These are phyloP conservation scores for Melanitta fusca DNA, from an alignment of 2,797 vertebrate species.

Conservation along the genomic window DNA sequence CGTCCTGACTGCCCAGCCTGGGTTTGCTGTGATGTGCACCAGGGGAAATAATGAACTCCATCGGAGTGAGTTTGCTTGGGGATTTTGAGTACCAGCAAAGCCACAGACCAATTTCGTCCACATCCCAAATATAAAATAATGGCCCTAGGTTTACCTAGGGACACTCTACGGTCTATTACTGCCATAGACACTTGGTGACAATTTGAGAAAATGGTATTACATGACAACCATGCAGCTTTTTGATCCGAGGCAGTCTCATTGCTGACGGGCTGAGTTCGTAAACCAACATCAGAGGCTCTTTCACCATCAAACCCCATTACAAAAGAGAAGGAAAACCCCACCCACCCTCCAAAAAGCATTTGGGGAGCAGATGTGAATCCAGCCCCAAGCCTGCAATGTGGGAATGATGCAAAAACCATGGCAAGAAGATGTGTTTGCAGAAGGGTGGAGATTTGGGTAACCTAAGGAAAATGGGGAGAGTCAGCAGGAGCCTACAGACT, in stretches of 20 bases:
- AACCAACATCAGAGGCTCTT: conserved; percentile 34
- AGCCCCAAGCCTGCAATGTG: background rate
- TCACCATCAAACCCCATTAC: background rate
- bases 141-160: background rate
- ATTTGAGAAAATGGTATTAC: background rate
- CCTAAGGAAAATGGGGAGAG: background rate
- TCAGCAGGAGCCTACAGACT: background rate
- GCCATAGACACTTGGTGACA: background rate
- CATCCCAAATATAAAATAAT: background rate
- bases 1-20: background rate
- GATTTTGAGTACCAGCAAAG: background rate
- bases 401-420: conserved; percentile 9
- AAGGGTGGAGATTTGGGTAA: background rate
- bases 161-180: background rate
- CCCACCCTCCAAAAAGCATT: background rate
- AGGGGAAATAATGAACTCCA: background rate
- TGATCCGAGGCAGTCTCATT: background rate
- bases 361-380: conserved; percentile 48
- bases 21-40: background rate
- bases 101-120: accelerated
- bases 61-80: background rate
- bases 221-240: background rate
- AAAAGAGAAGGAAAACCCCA: background rate
- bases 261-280: background rate
- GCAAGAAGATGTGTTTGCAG: background rate